These are phyloP conservation scores for Proctacanthus coquilletti DNA, from an alignment of 1,140 invertebrate genomes.

Conservation along the genomic window DNA sequence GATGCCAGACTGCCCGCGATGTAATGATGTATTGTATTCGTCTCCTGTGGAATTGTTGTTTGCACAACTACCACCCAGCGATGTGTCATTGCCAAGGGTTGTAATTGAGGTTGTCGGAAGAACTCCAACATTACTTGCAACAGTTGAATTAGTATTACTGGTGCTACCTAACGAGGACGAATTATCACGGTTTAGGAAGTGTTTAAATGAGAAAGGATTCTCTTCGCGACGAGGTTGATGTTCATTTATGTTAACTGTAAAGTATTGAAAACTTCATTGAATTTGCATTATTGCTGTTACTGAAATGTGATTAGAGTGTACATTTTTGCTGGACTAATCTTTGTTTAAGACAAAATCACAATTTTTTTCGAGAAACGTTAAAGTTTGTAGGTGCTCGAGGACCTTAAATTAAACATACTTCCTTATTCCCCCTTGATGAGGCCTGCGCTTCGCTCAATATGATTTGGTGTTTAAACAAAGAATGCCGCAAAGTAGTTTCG, in stretches of 20 bases:
- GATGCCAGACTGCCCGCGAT: neutral
- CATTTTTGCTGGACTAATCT: conserved; percentile 3
- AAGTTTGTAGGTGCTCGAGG: no score
- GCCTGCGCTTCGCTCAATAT: no score
- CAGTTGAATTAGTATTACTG: neutral
- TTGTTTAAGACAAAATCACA: conserved; percentile 1
- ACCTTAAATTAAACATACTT: no score
- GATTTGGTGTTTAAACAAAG: no score
- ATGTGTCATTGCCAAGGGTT: neutral
- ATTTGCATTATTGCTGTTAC: neutral
- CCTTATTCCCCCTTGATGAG: no score
- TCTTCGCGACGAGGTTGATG: conserved; percentile 40
- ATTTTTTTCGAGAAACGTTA: no score
- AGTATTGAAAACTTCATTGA: neutral
- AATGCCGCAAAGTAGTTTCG: neutral
- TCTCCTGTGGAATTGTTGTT: no score
- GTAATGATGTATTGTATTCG: no score
- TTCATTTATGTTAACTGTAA: neutral
- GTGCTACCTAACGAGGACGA: conserved; percentile 16
- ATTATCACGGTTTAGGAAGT: conserved; percentile 48
- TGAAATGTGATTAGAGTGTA: conserved; percentile 2
- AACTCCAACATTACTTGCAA: conserved; percentile 7
- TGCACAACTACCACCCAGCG: no score
- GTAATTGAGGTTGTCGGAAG: neutral
- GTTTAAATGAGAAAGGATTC: conserved; percentile 66